Conservation (phyloP, 2,888 invertebrate species). For the Andrena bucephala region DNA sequence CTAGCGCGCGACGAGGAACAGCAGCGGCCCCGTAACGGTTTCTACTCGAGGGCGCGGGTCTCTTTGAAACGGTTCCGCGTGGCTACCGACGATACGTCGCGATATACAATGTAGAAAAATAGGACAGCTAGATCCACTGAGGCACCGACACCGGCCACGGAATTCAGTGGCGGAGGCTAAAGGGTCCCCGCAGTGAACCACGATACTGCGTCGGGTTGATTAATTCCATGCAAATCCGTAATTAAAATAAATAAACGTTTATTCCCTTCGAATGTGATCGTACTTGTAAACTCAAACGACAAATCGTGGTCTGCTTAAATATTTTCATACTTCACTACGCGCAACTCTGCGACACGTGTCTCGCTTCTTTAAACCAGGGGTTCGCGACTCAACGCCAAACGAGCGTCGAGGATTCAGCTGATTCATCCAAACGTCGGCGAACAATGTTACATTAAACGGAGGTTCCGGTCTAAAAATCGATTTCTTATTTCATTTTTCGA, state of each 20-base stretch:
- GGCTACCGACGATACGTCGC: constrained; percentile 33
- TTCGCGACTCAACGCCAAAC: neutral
- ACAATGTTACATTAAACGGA: no score
- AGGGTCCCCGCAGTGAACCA: neutral
- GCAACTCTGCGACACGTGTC: constrained; percentile 14
- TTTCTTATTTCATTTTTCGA: no score
- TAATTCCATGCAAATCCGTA: constrained; percentile 22
- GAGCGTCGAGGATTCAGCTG: neutral
- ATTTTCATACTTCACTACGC: constrained; percentile 11
- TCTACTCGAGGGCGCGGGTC: constrained; percentile 21
- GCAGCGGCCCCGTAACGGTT: constrained; percentile 23
- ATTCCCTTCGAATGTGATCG: constrained; percentile 20
- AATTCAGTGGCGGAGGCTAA: constrained; percentile 57
- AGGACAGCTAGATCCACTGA: constrained; percentile 75
- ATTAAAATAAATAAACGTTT: constrained; percentile 37
- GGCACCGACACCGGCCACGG: constrained; percentile 23
- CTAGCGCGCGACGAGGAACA: constrained; percentile 52
- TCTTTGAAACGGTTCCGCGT: constrained; percentile 25
- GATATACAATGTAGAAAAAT: constrained; percentile 82
- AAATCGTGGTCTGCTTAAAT: constrained; percentile 8
- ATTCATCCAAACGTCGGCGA: neutral
- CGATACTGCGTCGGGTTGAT: constrained; percentile 12
- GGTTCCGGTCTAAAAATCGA: no score
- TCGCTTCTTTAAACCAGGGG: constrained; percentile 14
- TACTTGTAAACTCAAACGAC: constrained; percentile 14